Conservation (phyloP, 2,113 vertebrate genomes). For the Malurus alboscapulatus region DNA sequence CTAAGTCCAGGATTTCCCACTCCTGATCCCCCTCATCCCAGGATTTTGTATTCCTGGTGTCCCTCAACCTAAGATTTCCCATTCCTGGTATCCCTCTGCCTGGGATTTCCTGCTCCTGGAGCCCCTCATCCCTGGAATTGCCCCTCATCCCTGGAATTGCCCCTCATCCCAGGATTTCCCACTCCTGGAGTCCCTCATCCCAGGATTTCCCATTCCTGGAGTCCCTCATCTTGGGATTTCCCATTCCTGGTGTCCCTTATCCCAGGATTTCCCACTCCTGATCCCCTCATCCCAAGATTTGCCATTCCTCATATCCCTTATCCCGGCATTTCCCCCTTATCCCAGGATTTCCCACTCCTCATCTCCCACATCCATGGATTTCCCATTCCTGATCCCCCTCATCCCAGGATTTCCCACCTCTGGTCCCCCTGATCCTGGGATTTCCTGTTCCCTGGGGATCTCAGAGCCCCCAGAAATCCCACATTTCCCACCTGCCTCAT, state of each 20-base stretch:
- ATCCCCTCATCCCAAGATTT: no score
- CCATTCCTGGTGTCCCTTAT: not conserved
- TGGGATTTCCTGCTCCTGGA: no score
- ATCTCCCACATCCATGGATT: not conserved
- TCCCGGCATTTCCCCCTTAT: no score
- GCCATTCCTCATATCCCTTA: no score
- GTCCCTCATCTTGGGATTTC: not conserved
- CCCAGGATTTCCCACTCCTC: no score
- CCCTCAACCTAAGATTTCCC: fast-evolving
- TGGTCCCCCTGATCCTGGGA: not conserved
- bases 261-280: not conserved
- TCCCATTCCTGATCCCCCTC: not conserved
- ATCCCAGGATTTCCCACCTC: not conserved
- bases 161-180: not conserved
- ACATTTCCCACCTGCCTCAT: fast-evolving
- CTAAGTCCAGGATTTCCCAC: not conserved
- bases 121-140: not conserved
- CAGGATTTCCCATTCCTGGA: fast-evolving
- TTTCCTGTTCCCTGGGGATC: not conserved
- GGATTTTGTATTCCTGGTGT: not conserved
- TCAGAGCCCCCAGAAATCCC: not conserved
- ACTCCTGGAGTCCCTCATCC: not conserved
- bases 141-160: not conserved
- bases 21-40: no score
- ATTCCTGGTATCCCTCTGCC: no score